These are phyloP conservation scores for Semnornis frantzii DNA, from an alignment of 2,113 vertebrate species.

Conservation along the genomic window DNA sequence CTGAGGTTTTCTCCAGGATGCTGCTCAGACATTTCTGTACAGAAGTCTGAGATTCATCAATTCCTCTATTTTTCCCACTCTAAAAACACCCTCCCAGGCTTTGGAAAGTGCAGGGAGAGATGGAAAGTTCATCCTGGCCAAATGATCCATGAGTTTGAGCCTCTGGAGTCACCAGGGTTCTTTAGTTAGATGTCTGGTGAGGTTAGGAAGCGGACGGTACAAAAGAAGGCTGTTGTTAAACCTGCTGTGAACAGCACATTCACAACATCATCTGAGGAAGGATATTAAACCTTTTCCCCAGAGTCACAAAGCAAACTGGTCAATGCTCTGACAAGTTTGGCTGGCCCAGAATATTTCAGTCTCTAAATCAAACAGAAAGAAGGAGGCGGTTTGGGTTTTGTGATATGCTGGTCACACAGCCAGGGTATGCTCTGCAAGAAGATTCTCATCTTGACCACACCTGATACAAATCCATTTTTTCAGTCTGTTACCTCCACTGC, in stretches of 20 bases:
- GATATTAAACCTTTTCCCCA: not conserved
- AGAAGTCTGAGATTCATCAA: not conserved
- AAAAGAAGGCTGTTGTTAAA: not conserved
- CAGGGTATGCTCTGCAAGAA: not conserved
- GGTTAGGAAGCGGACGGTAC: not conserved
- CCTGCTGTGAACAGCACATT: fast-evolving
- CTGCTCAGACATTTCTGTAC: not conserved
- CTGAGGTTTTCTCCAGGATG: not conserved
- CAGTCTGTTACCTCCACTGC: not conserved
- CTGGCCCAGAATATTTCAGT: not conserved
- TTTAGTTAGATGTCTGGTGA: not conserved
- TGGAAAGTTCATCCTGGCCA: not conserved
- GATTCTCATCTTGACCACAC: not conserved
- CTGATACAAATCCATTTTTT: not conserved
- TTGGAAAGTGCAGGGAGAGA: not conserved
- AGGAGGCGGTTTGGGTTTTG: not conserved
- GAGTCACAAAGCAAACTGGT: not conserved
- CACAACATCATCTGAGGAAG: not conserved
- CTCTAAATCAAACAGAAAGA: not conserved
- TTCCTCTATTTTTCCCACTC: not conserved
- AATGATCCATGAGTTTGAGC: not conserved
- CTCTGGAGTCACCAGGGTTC: not conserved
- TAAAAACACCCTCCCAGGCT: not conserved
- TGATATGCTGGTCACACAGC: not conserved
- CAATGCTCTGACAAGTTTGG: not conserved